Percentiles rank a stretch among this genome's conserved stretches.
These are phyloP conservation scores for Neuroterus valhalla DNA, from an alignment of 1,140 invertebrate species.

Conservation along the genomic window DNA sequence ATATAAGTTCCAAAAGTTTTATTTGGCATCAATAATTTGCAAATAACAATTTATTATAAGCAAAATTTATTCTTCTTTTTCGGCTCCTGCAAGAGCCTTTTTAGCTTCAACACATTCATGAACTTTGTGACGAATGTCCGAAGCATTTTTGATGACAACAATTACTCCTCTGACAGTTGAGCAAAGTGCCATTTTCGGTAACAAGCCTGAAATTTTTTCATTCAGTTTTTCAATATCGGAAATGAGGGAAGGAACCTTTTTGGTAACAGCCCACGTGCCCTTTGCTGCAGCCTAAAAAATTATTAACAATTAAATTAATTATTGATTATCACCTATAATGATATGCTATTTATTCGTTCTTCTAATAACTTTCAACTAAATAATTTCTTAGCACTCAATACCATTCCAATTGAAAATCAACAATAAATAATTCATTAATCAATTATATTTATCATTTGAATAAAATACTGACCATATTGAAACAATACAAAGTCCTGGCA, in stretches of 20 bases:
- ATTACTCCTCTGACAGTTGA: constrained; percentile 28
- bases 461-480: constrained; percentile 52
- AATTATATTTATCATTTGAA: not conserved
- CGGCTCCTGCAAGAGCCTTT: not conserved
- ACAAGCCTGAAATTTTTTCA: constrained; percentile 23
- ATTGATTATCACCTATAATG: too few species aligned
- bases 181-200: constrained; percentile 38
- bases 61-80: not conserved
- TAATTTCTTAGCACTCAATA: too few species aligned
- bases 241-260: constrained; percentile 38
- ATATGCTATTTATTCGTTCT: too few species aligned
- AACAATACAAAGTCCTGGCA: constrained; percentile 49
- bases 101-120: not conserved
- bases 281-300: constrained; percentile 39
- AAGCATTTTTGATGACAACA: constrained; percentile 20
- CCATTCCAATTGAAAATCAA: too few species aligned
- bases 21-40: too few species aligned
- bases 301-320: too few species aligned
- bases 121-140: not conserved
- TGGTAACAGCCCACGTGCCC: constrained; percentile 41
- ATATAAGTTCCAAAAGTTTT: too few species aligned
- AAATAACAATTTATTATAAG: too few species aligned
- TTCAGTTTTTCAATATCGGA: constrained; percentile 32
- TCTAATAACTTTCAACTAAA: too few species aligned
- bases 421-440: too few species aligned